These are phyloP conservation scores for Melitaea athalia DNA, from an alignment of 2,888 invertebrate genomes.

Conservation along the genomic window DNA sequence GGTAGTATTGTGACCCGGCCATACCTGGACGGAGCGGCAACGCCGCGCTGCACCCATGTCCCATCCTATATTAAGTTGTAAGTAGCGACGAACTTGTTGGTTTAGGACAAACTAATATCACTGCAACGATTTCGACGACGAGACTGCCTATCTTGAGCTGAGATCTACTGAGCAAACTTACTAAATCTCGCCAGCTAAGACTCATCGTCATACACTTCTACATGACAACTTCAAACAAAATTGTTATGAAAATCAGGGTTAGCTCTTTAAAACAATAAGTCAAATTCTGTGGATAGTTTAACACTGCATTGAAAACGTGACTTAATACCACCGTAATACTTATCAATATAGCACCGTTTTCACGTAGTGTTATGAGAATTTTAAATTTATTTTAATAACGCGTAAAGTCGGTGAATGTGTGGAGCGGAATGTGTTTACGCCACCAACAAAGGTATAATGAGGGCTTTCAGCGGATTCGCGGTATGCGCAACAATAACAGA, in stretches of 20 bases:
- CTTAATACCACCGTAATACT: neutral
- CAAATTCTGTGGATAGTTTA: neutral
- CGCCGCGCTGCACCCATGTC: conserved; percentile 49
- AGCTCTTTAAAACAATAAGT: neutral
- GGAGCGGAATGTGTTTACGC: conserved; percentile 48
- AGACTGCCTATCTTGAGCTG: conserved; percentile 15
- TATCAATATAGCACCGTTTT: conserved; percentile 13
- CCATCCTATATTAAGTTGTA: conserved; percentile 27
- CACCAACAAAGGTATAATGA: conserved; percentile 56
- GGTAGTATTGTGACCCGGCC: conserved; percentile 38
- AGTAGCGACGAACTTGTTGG: conserved; percentile 37
- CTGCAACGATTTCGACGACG: conserved; percentile 29
- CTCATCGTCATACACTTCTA: neutral
- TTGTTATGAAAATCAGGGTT: no score
- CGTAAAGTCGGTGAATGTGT: conserved; percentile 11
- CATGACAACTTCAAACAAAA: neutral
- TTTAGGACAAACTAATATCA: conserved; percentile 40
- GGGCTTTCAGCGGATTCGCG: conserved; percentile 49
- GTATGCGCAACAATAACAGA: conserved; percentile 66
- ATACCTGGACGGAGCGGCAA: conserved; percentile 60
- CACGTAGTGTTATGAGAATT: conserved; percentile 9
- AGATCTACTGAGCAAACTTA: conserved; percentile 17
- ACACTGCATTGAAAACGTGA: neutral
- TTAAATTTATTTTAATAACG: conserved; percentile 26
- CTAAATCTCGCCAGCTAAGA: neutral